A percentile compares a stretch with the other conserved stretches of the same genome.
phyloP scores from a whole-genome alignment of 64 coral and sea anemone genomes.

The Montipora foliosa region DNA sequence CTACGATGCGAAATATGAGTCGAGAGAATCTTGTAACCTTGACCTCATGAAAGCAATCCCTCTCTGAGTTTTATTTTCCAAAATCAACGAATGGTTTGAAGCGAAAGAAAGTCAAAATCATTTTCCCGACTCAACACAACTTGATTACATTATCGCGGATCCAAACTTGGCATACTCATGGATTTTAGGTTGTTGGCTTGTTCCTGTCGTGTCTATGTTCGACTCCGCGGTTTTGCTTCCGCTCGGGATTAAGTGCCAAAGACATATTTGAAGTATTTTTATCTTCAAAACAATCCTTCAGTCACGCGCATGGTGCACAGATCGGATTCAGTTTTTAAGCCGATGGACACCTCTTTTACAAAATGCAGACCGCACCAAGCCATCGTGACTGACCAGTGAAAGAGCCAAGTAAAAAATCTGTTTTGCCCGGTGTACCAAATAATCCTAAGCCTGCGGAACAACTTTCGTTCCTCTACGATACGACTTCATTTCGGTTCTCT shows the following conservation, averaged over 20 bases:
- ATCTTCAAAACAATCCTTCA: neutral
- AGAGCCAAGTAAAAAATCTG: too few relatives aligned
- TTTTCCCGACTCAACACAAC: neutral
- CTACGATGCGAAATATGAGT: conserved; percentile 27
- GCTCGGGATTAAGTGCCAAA: neutral
- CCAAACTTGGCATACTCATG: neutral
- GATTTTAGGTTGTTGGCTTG: neutral
- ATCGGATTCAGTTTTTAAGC: too few relatives aligned
- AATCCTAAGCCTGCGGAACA: too few relatives aligned
- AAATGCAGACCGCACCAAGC: too few relatives aligned
- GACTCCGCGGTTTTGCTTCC: neutral
- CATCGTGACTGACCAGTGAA: too few relatives aligned
- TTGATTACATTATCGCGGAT: neutral
- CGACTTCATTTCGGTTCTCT: too few relatives aligned
- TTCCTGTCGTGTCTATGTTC: neutral
- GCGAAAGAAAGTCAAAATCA: neutral
- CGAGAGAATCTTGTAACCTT: neutral
- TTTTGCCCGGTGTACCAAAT: too few relatives aligned
- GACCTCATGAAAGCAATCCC: conserved; percentile 7
- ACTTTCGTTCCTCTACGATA: too few relatives aligned
- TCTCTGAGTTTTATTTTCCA: neutral
- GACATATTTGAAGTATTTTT: neutral
- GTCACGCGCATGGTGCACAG: neutral
- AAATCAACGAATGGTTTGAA: neutral
- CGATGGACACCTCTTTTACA: too few relatives aligned